Percentiles rank a stretch among this genome's conserved stretches.
phyloP scores from a whole-genome alignment of 2,888 invertebrate genomes.

The Ornithoptera priamus region DNA sequence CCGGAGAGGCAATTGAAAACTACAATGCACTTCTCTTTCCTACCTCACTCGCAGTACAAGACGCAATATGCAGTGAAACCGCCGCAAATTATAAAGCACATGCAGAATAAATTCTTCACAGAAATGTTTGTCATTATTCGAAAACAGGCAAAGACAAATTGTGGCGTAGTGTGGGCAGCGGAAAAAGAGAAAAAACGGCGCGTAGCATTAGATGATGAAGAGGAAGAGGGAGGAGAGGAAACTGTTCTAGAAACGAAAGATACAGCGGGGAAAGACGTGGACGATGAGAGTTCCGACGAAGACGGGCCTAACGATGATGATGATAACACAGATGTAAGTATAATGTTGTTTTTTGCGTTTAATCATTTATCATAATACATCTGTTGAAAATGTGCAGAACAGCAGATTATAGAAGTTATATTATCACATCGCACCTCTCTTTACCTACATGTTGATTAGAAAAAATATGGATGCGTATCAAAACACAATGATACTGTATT shows the following conservation, averaged over 20 bases:
- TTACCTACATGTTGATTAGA: too few relatives aligned
- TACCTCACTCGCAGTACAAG: conserved; percentile 87
- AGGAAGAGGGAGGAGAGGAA: conserved; percentile 53
- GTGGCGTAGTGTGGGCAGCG: conserved; percentile 73
- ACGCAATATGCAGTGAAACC: conserved; percentile 86
- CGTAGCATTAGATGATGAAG: conserved; percentile 59
- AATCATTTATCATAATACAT: too few relatives aligned
- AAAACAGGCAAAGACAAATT: conserved; percentile 78
- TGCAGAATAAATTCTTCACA: conserved; percentile 86
- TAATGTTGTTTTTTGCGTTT: neutral
- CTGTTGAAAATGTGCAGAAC: too few relatives aligned
- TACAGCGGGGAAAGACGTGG: conserved; percentile 79
- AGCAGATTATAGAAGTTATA: too few relatives aligned
- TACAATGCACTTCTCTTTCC: conserved; percentile 85
- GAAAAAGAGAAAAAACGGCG: conserved; percentile 65
- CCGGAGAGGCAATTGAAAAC: conserved; percentile 82
- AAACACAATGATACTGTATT: too few relatives aligned
- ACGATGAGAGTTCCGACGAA: conserved; percentile 83
- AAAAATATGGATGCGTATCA: too few relatives aligned
- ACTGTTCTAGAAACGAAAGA: conserved; percentile 40
- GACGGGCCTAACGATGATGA: conserved; percentile 74
- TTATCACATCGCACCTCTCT: too few relatives aligned
- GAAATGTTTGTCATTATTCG: conserved; percentile 82
- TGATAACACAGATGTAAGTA: conserved; percentile 54
- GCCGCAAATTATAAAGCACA: conserved; percentile 83